These are phyloP conservation scores for Drosophila lowei DNA, from an alignment of 1,140 invertebrate species.

Conservation along the genomic window DNA sequence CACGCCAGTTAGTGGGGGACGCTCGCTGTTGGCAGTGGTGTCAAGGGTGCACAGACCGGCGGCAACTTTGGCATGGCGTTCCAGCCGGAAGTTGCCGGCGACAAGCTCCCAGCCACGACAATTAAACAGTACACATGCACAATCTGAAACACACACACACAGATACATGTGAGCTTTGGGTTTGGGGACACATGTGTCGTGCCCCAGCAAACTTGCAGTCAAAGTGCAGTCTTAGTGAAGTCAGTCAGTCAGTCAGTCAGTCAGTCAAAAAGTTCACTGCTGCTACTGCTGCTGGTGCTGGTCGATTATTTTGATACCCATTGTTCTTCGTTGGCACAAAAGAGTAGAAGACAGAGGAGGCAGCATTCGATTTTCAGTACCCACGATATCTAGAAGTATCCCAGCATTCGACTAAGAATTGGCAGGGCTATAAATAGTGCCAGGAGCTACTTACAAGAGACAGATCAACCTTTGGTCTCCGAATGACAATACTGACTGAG, in stretches of 20 bases:
- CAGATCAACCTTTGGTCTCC: no score
- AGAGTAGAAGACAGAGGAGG: no score
- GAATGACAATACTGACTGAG: no score
- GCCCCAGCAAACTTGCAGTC: conserved; percentile 21
- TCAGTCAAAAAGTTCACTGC: neutral
- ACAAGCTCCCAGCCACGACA: conserved; percentile 18
- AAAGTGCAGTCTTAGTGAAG: conserved; percentile 23
- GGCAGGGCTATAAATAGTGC: no score
- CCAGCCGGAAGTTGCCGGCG: conserved; percentile 63
- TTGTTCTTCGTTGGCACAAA: no score
- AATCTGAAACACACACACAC: neutral
- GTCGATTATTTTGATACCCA: no score
- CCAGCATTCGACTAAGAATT: no score
- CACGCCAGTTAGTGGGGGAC: conserved; percentile 47
- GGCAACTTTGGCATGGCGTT: conserved; percentile 58
- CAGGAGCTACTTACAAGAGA: no score
- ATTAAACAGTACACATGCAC: conserved; percentile 45
- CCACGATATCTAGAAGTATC: no score
- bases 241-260: conserved; percentile 33
- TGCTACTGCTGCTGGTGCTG: neutral
- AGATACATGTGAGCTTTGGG: neutral
- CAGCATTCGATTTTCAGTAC: no score
- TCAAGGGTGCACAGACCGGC: conserved; percentile 64
- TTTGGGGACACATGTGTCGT: neutral
- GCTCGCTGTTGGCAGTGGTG: conserved; percentile 20